phyloP scores from a whole-genome alignment of 1,140 invertebrate genomes.

The Drosophila setifemur region DNA sequence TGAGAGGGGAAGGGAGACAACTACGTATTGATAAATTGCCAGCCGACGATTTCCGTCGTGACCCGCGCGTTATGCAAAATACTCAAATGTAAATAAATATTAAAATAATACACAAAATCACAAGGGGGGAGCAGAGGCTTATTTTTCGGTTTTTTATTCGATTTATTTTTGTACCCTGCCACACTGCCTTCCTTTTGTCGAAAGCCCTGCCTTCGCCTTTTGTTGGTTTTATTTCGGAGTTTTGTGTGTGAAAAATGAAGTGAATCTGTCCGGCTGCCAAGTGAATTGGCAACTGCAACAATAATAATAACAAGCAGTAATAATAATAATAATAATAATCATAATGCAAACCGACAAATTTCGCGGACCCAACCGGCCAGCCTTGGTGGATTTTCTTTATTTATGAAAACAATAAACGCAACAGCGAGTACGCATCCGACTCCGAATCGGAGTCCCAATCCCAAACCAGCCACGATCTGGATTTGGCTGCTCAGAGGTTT shows the following conservation, averaged over 20 bases:
- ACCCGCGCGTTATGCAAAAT: conserved; percentile 82
- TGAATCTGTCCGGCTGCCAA: conserved; percentile 68
- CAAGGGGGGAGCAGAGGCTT: conserved; percentile 8
- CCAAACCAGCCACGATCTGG: conserved; percentile 10
- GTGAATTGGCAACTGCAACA: conserved; percentile 56
- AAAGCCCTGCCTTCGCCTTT: conserved; percentile 24
- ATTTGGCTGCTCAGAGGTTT: conserved; percentile 52
- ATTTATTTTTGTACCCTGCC: neutral
- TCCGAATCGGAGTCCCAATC: neutral
- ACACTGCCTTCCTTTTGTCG: conserved; percentile 28
- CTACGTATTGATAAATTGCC: conserved; percentile 81
- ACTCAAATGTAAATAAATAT: conserved; percentile 80
- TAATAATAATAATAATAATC: conserved; percentile 59
- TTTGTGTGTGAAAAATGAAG: conserved; percentile 70
- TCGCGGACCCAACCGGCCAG: conserved; percentile 26
- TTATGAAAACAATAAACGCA: conserved; percentile 80
- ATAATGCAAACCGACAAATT: conserved; percentile 77
- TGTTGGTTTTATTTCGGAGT: conserved; percentile 56
- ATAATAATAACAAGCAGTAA: conserved; percentile 50
- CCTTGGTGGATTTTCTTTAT: conserved; percentile 49
- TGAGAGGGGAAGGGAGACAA: conserved; percentile 25
- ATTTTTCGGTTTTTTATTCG: no score
- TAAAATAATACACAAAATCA: conserved; percentile 80
- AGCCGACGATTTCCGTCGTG: conserved; percentile 82
- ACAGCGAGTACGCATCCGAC: conserved; percentile 63